Conservation (phyloP, 1,140 invertebrate species). For the Panagrolaimus sp. region DNA sequence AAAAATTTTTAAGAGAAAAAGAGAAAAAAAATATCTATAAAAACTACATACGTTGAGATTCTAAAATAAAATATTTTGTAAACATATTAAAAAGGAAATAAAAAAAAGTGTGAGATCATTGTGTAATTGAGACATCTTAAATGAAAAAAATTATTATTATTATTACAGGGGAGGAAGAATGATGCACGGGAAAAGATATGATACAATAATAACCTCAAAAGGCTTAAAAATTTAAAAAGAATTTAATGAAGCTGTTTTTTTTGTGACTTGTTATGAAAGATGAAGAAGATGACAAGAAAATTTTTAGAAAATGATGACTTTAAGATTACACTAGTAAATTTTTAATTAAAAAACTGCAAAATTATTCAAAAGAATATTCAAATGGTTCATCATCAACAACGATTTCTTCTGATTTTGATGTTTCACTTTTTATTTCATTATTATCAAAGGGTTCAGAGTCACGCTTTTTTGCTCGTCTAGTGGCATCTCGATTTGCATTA, state of each 20-base stretch:
- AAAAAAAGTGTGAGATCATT: no score
- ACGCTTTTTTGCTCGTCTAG: background rate
- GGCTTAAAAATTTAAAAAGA: background rate
- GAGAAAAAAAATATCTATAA: background rate
- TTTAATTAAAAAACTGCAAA: background rate
- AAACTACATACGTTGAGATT: background rate
- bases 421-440: background rate
- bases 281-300: background rate
- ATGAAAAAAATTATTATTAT: no score
- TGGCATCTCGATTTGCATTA: constrained; percentile 5
- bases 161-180: background rate
- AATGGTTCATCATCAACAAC: constrained; percentile 3
- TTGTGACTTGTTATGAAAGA: no score
- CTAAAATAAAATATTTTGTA: background rate
- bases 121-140: no score
- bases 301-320: background rate
- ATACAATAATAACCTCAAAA: background rate
- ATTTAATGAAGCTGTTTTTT: background rate
- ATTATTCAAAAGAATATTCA: constrained; percentile 1
- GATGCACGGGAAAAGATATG: constrained; percentile 2
- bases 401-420: background rate
- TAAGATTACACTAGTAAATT: no score
- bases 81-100: no score
- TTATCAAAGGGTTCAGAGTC: constrained; percentile 6
- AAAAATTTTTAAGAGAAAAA: background rate